A percentile compares a stretch with the other conserved stretches of the same genome.
phyloP scores from a whole-genome alignment of 2,797 vertebrate genomes.

The Pteronotus mesoamericanus region DNA sequence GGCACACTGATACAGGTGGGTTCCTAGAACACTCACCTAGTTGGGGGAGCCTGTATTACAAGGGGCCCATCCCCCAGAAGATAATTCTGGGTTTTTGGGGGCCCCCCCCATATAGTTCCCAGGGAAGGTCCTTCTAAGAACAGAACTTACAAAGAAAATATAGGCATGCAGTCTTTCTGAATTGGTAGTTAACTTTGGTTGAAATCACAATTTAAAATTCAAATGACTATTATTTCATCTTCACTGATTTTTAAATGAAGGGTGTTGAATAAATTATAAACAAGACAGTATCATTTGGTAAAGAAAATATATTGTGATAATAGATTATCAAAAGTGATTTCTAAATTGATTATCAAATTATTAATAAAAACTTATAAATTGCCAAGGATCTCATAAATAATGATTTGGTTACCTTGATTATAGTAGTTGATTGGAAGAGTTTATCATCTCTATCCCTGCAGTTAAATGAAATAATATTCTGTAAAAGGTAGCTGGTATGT shows the following conservation, averaged over 20 bases:
- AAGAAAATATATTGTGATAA: background rate
- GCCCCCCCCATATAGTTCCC: background rate
- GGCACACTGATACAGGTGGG: background rate
- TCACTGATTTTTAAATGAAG: slow-evolving; percentile 40
- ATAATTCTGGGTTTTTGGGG: too few relatives aligned
- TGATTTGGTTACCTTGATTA: background rate
- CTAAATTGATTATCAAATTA: background rate
- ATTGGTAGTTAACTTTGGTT: background rate
- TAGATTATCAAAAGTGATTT: background rate
- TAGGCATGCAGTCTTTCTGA: background rate
- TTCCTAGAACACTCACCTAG: background rate
- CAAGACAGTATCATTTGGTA: slow-evolving; percentile 8
- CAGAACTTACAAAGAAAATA: background rate
- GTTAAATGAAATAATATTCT: slow-evolving; percentile 13
- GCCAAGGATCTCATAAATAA: background rate
- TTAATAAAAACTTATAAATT: background rate
- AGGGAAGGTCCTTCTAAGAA: background rate
- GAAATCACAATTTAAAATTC: slow-evolving; percentile 30
- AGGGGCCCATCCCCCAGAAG: too few relatives aligned
- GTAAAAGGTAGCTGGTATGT: background rate
- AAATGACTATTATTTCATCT: slow-evolving; percentile 5
- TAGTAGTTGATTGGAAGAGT: background rate
- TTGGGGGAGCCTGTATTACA: background rate
- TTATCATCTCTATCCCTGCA: slow-evolving; percentile 14
- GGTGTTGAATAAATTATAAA: background rate